Conservation (phyloP, 2,888 invertebrate species). For the Tenthredo mesomela region DNA sequence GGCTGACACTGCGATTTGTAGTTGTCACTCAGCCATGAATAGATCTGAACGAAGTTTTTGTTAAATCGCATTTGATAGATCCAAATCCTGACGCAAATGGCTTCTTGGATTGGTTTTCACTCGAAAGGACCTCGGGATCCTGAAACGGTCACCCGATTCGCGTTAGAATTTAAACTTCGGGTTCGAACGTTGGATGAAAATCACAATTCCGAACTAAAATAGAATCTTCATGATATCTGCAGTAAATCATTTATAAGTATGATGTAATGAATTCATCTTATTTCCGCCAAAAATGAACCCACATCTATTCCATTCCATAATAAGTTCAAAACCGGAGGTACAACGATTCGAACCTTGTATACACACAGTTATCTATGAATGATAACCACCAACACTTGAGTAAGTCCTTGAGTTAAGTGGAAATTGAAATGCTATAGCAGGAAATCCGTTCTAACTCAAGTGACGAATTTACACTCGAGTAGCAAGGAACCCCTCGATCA, state of each 20-base stretch:
- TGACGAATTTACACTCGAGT: constrained; percentile 22
- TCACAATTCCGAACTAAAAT: neutral
- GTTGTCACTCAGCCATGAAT: constrained; percentile 37
- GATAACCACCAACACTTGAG: neutral
- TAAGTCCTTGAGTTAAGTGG: neutral
- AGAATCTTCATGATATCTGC: neutral
- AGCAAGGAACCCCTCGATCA: constrained; percentile 18
- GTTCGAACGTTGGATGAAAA: neutral
- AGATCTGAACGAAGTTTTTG: constrained; percentile 38
- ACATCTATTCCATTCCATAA: neutral
- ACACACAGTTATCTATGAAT: neutral
- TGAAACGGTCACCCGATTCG: constrained; percentile 14
- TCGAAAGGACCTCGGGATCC: constrained; percentile 15
- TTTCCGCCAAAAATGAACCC: neutral
- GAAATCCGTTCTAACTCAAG: constrained; percentile 26
- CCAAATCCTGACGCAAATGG: constrained; percentile 41
- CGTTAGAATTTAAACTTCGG: constrained; percentile 7
- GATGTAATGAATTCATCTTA: neutral
- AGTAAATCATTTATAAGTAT: neutral
- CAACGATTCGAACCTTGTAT: neutral
- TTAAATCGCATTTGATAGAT: constrained; percentile 45
- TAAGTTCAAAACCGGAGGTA: neutral
- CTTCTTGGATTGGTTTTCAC: constrained; percentile 47
- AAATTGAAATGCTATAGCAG: neutral
- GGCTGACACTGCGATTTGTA: constrained; percentile 42